phyloP scores from a whole-genome alignment of 1,140 invertebrate species.

The Drosophila nannoptera region DNA sequence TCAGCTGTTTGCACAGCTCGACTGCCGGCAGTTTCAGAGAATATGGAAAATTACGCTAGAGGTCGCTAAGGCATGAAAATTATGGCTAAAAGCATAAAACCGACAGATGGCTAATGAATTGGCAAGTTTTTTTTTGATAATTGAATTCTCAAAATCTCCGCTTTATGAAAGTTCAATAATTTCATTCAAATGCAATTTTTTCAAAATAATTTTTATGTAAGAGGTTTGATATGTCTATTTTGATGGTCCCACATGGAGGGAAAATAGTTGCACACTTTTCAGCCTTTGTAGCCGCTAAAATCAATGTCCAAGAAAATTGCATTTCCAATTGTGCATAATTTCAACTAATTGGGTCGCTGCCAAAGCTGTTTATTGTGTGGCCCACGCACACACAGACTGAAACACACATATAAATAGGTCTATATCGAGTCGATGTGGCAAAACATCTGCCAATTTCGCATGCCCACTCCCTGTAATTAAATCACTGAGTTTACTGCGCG shows the following conservation, averaged over 20 bases:
- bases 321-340: slow-evolving; percentile 54
- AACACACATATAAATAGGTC: not conserved
- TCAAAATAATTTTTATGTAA: not conserved
- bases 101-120: no score
- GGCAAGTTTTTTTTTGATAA: not conserved
- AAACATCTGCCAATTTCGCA: slow-evolving; percentile 18
- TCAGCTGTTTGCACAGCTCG: slow-evolving; percentile 6
- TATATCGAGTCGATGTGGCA: not conserved
- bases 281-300: slow-evolving; percentile 3
- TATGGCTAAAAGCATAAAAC: no score
- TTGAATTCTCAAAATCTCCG: no score
- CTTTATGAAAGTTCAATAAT: not conserved
- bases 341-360: slow-evolving; percentile 50
- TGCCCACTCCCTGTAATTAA: slow-evolving; percentile 18
- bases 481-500: slow-evolving; percentile 16
- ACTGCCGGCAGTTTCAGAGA: no score
- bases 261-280: not conserved
- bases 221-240: not conserved
- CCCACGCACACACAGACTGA: slow-evolving; percentile 11
- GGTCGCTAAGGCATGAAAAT: no score
- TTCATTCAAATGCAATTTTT: not conserved
- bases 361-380: slow-evolving; percentile 67
- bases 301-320: slow-evolving; percentile 53
- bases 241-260: no score
- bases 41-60: no score